Evolutionary conservation across 2,888 invertebrate genomes (phyloP).

Genomic region (Syrista parreyssii): DNA sequence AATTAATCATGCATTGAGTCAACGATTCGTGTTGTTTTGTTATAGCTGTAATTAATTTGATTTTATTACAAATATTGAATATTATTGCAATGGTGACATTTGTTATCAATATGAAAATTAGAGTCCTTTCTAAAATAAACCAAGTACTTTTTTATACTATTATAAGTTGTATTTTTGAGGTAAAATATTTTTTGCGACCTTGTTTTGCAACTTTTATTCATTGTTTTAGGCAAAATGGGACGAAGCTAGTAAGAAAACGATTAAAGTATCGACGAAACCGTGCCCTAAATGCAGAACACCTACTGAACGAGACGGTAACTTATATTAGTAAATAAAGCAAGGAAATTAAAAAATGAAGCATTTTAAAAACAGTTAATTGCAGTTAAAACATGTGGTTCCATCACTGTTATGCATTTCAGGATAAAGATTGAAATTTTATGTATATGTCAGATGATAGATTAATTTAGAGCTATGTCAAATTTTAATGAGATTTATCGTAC

Average conservation of each 20-base stretch:
- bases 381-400: too few species aligned
- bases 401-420: too few species aligned
- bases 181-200: not conserved
- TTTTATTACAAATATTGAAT: not conserved
- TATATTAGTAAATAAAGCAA: not conserved
- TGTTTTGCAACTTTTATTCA: constrained; percentile 12
- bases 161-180: constrained; percentile 15
- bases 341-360: too few species aligned
- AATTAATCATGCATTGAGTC: not conserved
- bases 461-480: too few species aligned
- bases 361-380: too few species aligned
- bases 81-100: too few species aligned
- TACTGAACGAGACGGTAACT: constrained; percentile 80
- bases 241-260: constrained; percentile 78
- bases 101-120: too few species aligned
- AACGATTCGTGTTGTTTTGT: too few species aligned
- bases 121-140: constrained; percentile 7
- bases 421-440: too few species aligned
- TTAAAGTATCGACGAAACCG: constrained; percentile 82
- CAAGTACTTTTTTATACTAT: constrained; percentile 16
- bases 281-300: constrained; percentile 87
- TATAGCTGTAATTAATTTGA: not conserved
- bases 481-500: too few species aligned
- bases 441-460: too few species aligned
- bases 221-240: constrained; percentile 76